phyloP scores from a whole-genome alignment of 1,140 invertebrate species.

The Meloidogyne hapla region DNA sequence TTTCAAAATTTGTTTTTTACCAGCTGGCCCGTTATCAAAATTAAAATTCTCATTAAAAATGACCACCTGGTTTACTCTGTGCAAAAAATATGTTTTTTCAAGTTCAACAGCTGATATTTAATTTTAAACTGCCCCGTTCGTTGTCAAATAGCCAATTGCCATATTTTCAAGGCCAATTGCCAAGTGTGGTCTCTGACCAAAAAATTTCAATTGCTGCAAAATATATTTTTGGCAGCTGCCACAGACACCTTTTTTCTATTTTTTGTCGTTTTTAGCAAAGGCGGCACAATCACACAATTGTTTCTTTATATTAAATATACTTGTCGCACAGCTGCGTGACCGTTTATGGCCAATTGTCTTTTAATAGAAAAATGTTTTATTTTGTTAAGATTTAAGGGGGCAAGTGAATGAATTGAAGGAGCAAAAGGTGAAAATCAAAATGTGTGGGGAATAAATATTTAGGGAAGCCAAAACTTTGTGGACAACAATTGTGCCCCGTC shows the following conservation, averaged over 20 bases:
- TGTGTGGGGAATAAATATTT: background rate
- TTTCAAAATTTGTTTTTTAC: too few relatives aligned
- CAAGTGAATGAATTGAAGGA: background rate
- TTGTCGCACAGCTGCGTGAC: conserved; percentile 4
- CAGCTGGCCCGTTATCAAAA: too few relatives aligned
- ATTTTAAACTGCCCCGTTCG: background rate
- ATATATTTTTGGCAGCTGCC: background rate
- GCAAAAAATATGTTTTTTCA: background rate
- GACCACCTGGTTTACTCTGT: background rate
- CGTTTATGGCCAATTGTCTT: conserved; percentile 5
- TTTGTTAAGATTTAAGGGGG: background rate
- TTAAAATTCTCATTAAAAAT: background rate
- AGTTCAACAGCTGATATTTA: conserved; percentile 4
- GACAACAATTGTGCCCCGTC: too few relatives aligned
- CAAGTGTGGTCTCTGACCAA: background rate
- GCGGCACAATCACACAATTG: background rate
- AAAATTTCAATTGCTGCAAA: background rate
- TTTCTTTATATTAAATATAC: too few relatives aligned
- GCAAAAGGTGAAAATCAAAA: background rate
- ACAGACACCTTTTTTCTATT: background rate
- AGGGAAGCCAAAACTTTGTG: background rate
- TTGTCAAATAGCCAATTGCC: background rate
- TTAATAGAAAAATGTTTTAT: background rate
- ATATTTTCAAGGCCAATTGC: background rate
- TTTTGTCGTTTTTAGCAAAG: background rate